Base-by-base conservation (phyloP, 2,888 invertebrate genomes). In the Diadromus collaris region DNA sequence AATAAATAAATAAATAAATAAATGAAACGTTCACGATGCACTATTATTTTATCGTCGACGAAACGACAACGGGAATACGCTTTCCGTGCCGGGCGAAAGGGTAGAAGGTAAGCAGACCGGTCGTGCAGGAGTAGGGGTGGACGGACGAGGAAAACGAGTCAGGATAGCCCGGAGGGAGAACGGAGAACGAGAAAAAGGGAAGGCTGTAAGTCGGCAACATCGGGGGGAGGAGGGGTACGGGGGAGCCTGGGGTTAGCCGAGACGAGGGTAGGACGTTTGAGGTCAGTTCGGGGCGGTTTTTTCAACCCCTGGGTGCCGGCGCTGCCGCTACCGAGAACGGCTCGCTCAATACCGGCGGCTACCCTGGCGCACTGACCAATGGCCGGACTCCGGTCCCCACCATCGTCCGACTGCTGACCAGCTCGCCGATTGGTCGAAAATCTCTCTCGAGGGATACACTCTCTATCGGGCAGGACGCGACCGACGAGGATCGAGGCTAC, bases 271-370 rank as follows among this genome's bases (percentile, higher is more conserved):
- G 89, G 88, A 89, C 89, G 88, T 90, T 90, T 90, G 90, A 90
- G 89, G 90, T 89, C 89, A 88, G 89, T 89, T 88, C 88, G 89
- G 90, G 90, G 89, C 89, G 90, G 89, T 89, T 90, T 90, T 89
- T 89, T 89, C 88, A 88, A 87, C 88, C 90, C 89, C 85, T 87
- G 71, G 80, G 69, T 80, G 77, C 69, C 79, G 76, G 71, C 71
- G 76, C 76, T 75, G 73, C 67, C 46, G 51, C 60, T 60, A 32
- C 56, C 27, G 32, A 71, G 67, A 68, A 41, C 86, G 87, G 85
- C 85, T 87, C 90, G 90, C 89, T 90, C 90, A 88, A 90, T 90
- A 90, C 90, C 88, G 70, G 69, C 83, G 86, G 83, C 86, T 85
- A 85, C 86, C 87, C 86, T 51, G 85, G 72, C 81, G 82, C 83